Evolutionary conservation across 1,140 invertebrate species (phyloP).

Genomic region (Diploscapter pachys): DNA sequence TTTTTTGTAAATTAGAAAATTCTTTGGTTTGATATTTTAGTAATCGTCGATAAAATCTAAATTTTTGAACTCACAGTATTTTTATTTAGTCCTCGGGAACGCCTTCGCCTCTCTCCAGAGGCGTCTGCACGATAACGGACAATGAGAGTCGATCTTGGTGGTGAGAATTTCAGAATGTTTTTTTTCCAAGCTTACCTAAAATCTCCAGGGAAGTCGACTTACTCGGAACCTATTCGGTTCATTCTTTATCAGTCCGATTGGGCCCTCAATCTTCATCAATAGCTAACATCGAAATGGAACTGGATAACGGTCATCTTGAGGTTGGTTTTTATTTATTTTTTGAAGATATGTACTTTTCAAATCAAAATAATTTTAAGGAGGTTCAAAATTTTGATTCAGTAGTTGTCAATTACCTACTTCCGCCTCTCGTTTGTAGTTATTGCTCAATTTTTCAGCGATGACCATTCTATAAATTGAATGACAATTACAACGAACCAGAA

Average conservation of each 20-base stretch:
- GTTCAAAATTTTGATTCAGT: no score
- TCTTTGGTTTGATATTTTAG: no score
- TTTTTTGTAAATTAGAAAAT: no score
- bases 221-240: constrained; percentile 14
- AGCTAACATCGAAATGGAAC: constrained; percentile 13
- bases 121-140: constrained; percentile 11
- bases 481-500: no score
- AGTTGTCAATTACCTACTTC: no score
- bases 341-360: no score
- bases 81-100: constrained; percentile 29
- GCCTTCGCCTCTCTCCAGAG: constrained; percentile 1
- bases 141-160: constrained; percentile 28
- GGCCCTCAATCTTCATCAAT: constrained; percentile 21
- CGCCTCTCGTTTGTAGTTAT: no score
- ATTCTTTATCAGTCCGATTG: constrained; percentile 10
- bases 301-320: constrained; percentile 15
- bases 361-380: no score
- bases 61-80: no score
- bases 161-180: constrained; percentile 5
- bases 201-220: constrained; percentile 27
- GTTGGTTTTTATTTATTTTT: not conserved
- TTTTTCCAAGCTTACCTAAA: not conserved
- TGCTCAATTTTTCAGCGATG: no score
- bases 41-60: no score
- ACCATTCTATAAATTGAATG: no score